Evolutionary conservation across 2,888 invertebrate genomes (phyloP), one percentile per base, ranked within the genome.

Genomic region (Podabrus alpinus): DNA sequence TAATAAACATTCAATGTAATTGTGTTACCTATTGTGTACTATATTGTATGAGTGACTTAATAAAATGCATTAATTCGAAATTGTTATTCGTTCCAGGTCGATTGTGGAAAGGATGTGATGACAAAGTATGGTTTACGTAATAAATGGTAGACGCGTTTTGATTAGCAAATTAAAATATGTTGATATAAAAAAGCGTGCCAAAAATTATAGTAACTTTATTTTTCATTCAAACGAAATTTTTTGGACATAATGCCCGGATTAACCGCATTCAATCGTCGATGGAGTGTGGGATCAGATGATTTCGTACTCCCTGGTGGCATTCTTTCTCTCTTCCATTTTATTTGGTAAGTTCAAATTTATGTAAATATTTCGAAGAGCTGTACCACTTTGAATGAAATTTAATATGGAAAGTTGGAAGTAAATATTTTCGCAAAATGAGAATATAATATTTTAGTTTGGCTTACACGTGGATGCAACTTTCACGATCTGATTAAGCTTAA

Each of bases 221-320:
- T 29, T 45, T 24, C 59, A 68, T 13, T 15, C 19, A 29, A 15
- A 72, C 75, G 81, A 86, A 64, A 64, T 19, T 64, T 62, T 64
- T 17, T 64, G 16, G 21, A 64, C 21, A 64, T 80, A 80, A 96
- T 96, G 96, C 95, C 96, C 80, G 95, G 95, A 80, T 91, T 96
- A 84, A 93, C 95, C 81, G 94, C 94, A 79, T 95, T 95, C 88
- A 90, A 93, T 83, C 90, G 95, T 83, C 91, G 96, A 82, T 96
- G 96, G 95, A 93, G 94, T 85, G 94, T 95, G 80, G 96, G 95
- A 81, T 95, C 95, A 79, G 95, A 96, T 89, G 95, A 96, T 88
- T 90, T 96, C 81, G 94, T 95, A 80, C 94, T 96, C 70, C 95
- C 96, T 45, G 95, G 94, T 73, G 91, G 92, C 79, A 92, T 95